A percentile compares a stretch with the other conserved stretches of the same genome.
These are phyloP conservation scores for Mesembrinibis cayennensis DNA, from an alignment of 2,113 vertebrate genomes.

Conservation along the genomic window DNA sequence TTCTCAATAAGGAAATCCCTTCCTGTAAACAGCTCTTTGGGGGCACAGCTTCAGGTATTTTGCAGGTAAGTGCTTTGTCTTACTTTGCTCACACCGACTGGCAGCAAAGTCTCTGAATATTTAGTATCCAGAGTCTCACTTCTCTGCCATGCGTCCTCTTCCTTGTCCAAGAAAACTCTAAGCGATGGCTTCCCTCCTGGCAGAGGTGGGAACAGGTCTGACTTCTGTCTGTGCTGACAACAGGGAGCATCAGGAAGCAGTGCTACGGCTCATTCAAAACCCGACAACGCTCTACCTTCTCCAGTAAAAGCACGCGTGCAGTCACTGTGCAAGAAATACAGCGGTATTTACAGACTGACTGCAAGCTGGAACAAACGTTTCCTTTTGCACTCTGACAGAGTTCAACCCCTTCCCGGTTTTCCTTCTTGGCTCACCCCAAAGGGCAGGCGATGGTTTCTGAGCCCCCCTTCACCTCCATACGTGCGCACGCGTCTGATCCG, in stretches of 20 bases:
- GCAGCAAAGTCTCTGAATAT: neutral
- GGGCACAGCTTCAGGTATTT: neutral
- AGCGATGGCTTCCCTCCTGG: neutral
- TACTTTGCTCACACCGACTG: neutral
- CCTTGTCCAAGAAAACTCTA: neutral
- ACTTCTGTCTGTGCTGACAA: neutral
- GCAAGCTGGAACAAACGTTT: neutral
- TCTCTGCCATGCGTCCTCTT: neutral
- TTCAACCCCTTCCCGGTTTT: neutral
- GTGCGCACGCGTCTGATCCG: neutral
- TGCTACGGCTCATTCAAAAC: neutral
- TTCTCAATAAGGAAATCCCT: neutral
- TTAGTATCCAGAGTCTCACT: neutral
- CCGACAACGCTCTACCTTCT: neutral
- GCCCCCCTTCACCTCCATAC: neutral
- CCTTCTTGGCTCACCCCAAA: neutral
- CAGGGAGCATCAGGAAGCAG: neutral
- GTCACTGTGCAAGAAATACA: neutral
- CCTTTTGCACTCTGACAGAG: neutral
- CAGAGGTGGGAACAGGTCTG: neutral
- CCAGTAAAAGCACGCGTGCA: neutral
- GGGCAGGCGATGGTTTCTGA: neutral
- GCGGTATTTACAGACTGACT: neutral
- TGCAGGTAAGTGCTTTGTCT: neutral
- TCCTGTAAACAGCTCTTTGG: neutral